These are phyloP conservation scores for Apodemus sylvaticus DNA, from an alignment of 2,113 vertebrate species.

Conservation along the genomic window DNA sequence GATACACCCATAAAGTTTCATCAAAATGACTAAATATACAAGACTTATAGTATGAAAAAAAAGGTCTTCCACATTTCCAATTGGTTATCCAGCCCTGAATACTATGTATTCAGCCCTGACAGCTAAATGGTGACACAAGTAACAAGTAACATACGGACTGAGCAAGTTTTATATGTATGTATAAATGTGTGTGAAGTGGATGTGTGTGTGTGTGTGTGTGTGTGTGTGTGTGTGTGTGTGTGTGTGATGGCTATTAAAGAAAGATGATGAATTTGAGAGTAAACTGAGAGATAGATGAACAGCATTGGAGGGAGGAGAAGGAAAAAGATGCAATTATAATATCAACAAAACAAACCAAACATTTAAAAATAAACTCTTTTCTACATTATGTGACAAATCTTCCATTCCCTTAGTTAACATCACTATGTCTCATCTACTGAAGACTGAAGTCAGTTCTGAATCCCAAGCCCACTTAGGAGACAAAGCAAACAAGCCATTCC, in stretches of 20 bases:
- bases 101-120: background rate
- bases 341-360: background rate
- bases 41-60: background rate
- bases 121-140: background rate
- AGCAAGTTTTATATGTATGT: no score
- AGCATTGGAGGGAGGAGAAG: accelerated
- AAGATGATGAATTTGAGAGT: background rate
- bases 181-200: background rate
- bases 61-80: background rate
- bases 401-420: background rate
- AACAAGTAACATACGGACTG: no score
- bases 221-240: background rate
- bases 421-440: background rate
- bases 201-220: no score
- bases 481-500: background rate
- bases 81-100: background rate
- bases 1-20: background rate
- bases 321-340: background rate
- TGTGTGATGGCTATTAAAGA: background rate
- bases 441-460: background rate
- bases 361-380: background rate
- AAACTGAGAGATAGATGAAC: background rate
- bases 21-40: background rate
- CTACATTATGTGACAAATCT: background rate
- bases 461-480: background rate